Conservation (phyloP, 1,140 invertebrate genomes). For the Globodera rostochiensis region DNA sequence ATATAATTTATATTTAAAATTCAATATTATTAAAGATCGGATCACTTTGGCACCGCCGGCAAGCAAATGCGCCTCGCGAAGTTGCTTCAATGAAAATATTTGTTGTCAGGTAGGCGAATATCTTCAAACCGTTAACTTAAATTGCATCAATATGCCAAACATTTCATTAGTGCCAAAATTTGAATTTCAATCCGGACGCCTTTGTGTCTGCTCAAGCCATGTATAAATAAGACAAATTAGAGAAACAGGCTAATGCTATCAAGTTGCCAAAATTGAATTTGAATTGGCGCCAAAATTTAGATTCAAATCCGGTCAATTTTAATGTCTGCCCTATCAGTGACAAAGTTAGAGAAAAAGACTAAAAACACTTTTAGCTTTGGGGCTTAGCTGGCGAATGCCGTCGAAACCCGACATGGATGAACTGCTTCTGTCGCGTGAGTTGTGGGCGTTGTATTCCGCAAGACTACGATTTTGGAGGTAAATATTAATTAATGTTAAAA, state of each 20-base stretch:
- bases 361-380: slow-evolving; percentile 37
- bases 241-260: not conserved
- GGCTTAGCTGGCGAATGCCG: slow-evolving; percentile 47
- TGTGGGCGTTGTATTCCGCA: slow-evolving; percentile 53
- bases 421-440: slow-evolving; percentile 50
- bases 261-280: not conserved
- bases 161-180: not conserved
- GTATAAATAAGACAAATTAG: no score
- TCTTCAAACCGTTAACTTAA: not conserved
- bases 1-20: slow-evolving; percentile 1
- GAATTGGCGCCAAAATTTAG: not conserved
- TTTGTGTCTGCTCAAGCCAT: no score
- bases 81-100: slow-evolving; percentile 57
- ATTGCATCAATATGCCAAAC: not conserved
- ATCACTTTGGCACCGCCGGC: slow-evolving; percentile 22
- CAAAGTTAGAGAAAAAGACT: not conserved
- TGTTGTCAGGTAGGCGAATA: slow-evolving; percentile 34
- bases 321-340: not conserved
- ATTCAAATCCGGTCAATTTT: not conserved
- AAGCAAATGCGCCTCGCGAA: slow-evolving; percentile 43
- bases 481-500: not conserved
- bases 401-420: slow-evolving; percentile 49
- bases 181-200: no score
- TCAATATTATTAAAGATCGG: not conserved
- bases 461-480: slow-evolving; percentile 50